Percentiles rank a stretch among this genome's conserved stretches.
These are phyloP conservation scores for Calliphora vicina DNA, from an alignment of 1,140 invertebrate genomes.

Conservation along the genomic window DNA sequence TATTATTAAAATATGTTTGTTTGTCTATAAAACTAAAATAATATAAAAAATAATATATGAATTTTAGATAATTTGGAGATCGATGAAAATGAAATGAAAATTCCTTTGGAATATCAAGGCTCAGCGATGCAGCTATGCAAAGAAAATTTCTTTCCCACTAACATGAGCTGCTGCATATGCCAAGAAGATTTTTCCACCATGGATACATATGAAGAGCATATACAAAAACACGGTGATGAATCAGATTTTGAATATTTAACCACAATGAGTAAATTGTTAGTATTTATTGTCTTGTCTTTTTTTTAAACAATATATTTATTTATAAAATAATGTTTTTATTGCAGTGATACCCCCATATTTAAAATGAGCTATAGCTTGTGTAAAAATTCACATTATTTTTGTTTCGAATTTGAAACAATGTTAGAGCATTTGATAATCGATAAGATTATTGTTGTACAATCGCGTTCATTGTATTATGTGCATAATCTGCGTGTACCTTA, in stretches of 20 bases:
- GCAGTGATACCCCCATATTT: slow-evolving; percentile 44
- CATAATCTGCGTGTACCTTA: slow-evolving; percentile 49
- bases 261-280: slow-evolving; percentile 50
- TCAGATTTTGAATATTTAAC: slow-evolving; percentile 51
- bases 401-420: slow-evolving; percentile 50
- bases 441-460: slow-evolving; percentile 58
- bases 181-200: slow-evolving; percentile 54
- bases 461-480: slow-evolving; percentile 52
- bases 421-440: slow-evolving; percentile 48
- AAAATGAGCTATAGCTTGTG: slow-evolving; percentile 51
- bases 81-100: slow-evolving; percentile 40
- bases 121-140: slow-evolving; percentile 37
- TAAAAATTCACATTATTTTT: slow-evolving; percentile 57
- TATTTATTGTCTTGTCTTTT: not conserved
- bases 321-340: not conserved
- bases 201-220: slow-evolving; percentile 55
- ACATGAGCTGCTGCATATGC: slow-evolving; percentile 54
- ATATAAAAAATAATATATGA: not conserved
- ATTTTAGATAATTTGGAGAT: slow-evolving; percentile 36
- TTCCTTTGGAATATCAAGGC: slow-evolving; percentile 51
- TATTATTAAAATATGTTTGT: not conserved
- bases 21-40: not conserved
- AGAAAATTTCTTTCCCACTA: slow-evolving; percentile 45
- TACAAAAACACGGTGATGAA: slow-evolving; percentile 54
- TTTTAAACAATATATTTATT: slow-evolving; percentile 15